These are phyloP conservation scores for Kryptolebias ocellatus DNA, from an alignment of 2,797 vertebrate genomes.

Conservation along the genomic window DNA sequence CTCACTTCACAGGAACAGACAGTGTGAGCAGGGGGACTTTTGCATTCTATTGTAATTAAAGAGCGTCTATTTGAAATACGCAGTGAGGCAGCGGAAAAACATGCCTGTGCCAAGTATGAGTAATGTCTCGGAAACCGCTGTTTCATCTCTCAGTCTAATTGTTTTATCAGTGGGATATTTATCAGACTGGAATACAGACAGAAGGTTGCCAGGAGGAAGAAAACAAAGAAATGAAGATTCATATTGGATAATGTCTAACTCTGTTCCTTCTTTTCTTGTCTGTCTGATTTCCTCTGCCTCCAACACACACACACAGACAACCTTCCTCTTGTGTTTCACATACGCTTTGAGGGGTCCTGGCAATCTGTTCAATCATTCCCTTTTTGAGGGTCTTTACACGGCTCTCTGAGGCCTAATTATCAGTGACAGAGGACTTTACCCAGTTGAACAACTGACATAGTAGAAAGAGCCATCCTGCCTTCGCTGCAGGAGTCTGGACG, in stretches of 20 bases:
- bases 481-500: slow-evolving; percentile 44
- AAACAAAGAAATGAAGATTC: slow-evolving; percentile 42
- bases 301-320: slow-evolving; percentile 7
- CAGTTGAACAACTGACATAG: slow-evolving; percentile 58
- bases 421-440: slow-evolving; percentile 64
- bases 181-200: slow-evolving; percentile 60
- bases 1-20: not conserved
- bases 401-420: slow-evolving; percentile 74
- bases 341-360: slow-evolving; percentile 54
- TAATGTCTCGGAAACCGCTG: slow-evolving; percentile 55
- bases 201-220: slow-evolving; percentile 58
- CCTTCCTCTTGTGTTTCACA: slow-evolving; percentile 37
- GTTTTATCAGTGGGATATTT: slow-evolving; percentile 66
- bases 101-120: slow-evolving; percentile 52
- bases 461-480: slow-evolving; percentile 39
- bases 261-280: slow-evolving; percentile 26
- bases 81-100: slow-evolving; percentile 53
- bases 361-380: slow-evolving; percentile 66
- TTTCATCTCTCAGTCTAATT: slow-evolving; percentile 69
- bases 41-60: slow-evolving; percentile 40
- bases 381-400: slow-evolving; percentile 52
- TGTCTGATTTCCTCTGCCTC: slow-evolving; percentile 11
- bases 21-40: not conserved
- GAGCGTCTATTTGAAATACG: slow-evolving; percentile 50
- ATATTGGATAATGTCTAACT: slow-evolving; percentile 58